Evolutionary conservation across 2,888 invertebrate species (phyloP).

Genomic region (Leptogaster cylindrica): DNA sequence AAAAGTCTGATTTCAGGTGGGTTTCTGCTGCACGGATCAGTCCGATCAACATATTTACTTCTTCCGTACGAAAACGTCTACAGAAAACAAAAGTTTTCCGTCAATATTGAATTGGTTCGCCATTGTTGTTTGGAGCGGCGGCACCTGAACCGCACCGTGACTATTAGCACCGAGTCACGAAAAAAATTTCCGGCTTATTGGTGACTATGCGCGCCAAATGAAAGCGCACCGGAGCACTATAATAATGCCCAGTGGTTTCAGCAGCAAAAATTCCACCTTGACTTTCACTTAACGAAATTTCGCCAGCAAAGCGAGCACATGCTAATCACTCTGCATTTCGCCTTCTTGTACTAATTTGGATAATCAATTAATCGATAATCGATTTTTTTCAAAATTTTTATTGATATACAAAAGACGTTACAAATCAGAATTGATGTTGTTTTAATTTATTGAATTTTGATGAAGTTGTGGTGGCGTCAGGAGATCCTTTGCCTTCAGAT

Average conservation of each 20-base stretch:
- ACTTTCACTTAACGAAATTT: slow-evolving; percentile 23
- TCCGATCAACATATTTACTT: too few species aligned
- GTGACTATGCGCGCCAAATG: neutral
- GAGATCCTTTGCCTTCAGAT: too few species aligned
- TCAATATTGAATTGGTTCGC: neutral
- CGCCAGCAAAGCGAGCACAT: neutral
- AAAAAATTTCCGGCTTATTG: slow-evolving; percentile 3
- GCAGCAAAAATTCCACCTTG: slow-evolving; percentile 21
- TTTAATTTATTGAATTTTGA: too few species aligned
- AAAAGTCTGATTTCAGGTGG: too few species aligned
- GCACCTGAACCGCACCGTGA: neutral
- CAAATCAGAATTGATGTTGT: too few species aligned
- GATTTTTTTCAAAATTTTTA: too few species aligned
- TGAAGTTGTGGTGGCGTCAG: too few species aligned
- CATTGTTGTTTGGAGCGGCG: neutral
- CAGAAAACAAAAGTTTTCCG: neutral
- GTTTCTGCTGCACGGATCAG: too few species aligned
- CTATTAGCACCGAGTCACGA: neutral
- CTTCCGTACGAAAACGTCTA: neutral
- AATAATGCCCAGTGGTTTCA: slow-evolving; percentile 1
- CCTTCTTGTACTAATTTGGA: too few species aligned
- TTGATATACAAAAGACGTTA: too few species aligned
- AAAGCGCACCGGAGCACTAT: slow-evolving; percentile 7
- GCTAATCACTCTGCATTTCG: too few species aligned
- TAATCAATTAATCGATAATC: too few species aligned